Conservation (phyloP, 2,113 vertebrate genomes). For the Platichthys stellatus region DNA sequence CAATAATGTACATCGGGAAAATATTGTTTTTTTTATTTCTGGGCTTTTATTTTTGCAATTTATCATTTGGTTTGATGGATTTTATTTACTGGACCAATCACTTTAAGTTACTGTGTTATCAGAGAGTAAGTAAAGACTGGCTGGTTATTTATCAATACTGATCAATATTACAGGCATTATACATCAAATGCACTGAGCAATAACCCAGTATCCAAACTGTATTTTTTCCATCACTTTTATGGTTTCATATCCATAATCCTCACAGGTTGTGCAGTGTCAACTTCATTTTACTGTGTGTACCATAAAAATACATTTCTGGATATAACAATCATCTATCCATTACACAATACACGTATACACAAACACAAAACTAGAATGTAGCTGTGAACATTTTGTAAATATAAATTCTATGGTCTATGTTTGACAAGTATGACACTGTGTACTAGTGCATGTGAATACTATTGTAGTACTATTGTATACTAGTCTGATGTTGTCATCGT, state of each 20-base stretch:
- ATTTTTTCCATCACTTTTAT: not conserved
- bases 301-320: not conserved
- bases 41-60: not conserved
- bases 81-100: slow-evolving; percentile 60
- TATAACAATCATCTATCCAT: slow-evolving; percentile 24
- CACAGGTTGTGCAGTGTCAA: slow-evolving; percentile 39
- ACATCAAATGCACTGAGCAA: slow-evolving; percentile 56
- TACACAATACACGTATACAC: not conserved
- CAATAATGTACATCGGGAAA: slow-evolving; percentile 58
- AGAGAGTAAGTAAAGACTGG: slow-evolving; percentile 18
- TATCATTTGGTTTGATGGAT: slow-evolving; percentile 32
- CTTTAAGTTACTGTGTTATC: slow-evolving; percentile 39
- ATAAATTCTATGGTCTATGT: slow-evolving; percentile 66
- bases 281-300: slow-evolving; percentile 48
- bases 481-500: slow-evolving; percentile 86
- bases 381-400: slow-evolving; percentile 81
- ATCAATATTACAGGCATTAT: slow-evolving; percentile 37
- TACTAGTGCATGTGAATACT: slow-evolving; percentile 89
- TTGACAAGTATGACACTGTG: slow-evolving; percentile 69
- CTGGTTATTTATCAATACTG: slow-evolving; percentile 36
- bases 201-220: slow-evolving; percentile 37
- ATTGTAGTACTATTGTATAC: slow-evolving; percentile 83
- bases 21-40: slow-evolving; percentile 22
- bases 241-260: slow-evolving; percentile 41
- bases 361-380: slow-evolving; percentile 75